phyloP scores from a whole-genome alignment of 1,140 invertebrate genomes.

The Drosophila bocki region DNA sequence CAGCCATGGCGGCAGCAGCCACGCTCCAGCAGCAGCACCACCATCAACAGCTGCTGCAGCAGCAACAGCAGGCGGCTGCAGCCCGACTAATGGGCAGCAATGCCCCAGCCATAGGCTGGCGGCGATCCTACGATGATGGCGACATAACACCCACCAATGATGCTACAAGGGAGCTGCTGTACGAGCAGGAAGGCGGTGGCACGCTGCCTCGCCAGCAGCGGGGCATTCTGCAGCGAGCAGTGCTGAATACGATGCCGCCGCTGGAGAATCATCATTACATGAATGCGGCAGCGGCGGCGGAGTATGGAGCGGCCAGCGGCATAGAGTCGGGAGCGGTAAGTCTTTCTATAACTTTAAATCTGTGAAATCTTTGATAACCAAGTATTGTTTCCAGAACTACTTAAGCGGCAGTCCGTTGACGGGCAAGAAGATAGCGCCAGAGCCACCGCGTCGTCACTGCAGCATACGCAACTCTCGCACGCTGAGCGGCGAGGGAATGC shows the following conservation, averaged over 20 bases:
- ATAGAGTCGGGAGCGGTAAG: conserved; percentile 61
- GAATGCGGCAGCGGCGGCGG: conserved; percentile 80
- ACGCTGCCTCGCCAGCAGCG: conserved; percentile 92
- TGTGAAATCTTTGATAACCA: too few relatives aligned
- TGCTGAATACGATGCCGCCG: conserved; percentile 80
- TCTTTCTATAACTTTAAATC: not conserved
- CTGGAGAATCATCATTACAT: conserved; percentile 81
- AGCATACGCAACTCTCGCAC: conserved; percentile 85
- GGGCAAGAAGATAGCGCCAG: conserved; percentile 91
- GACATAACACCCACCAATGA: conserved; percentile 96
- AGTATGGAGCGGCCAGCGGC: conserved; percentile 73
- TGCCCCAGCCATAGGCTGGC: conserved; percentile 86
- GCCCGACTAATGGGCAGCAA: conserved; percentile 78
- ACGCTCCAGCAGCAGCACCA: conserved; percentile 84
- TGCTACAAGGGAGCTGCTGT: conserved; percentile 86
- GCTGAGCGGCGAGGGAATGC: conserved; percentile 61
- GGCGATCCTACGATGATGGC: conserved; percentile 94
- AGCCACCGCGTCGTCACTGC: conserved; percentile 93
- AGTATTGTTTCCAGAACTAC: conserved; percentile 55
- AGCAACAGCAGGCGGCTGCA: conserved; percentile 70
- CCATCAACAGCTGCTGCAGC: conserved; percentile 56
- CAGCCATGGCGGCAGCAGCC: conserved; percentile 84
- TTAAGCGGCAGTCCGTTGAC: conserved; percentile 87
- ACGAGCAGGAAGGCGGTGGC: conserved; percentile 88
- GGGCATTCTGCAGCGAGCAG: conserved; percentile 78